Conservation (phyloP, 2,888 invertebrate genomes). For the Andrena fulva region DNA sequence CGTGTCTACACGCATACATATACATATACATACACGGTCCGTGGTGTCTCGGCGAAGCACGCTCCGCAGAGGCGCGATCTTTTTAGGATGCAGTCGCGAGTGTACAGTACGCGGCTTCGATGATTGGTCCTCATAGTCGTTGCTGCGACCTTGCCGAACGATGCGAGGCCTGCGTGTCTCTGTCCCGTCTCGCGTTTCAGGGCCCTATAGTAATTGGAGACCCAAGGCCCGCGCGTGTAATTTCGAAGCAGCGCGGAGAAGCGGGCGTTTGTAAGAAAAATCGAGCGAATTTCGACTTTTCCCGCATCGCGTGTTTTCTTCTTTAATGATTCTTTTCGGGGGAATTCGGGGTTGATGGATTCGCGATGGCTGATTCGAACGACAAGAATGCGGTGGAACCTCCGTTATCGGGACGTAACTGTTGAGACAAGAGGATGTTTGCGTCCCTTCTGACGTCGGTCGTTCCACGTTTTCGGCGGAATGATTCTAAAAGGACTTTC, state of each 20-base stretch:
- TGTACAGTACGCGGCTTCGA: constrained; percentile 67
- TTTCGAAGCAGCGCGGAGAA: no score
- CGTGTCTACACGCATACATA: background rate
- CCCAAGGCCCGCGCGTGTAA: no score
- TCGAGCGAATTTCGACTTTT: no score
- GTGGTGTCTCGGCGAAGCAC: constrained; percentile 11
- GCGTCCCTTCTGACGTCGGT: no score
- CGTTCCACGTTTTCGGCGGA: no score
- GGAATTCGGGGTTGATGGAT: background rate
- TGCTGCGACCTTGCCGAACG: background rate
- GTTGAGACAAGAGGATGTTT: no score
- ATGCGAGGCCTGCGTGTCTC: background rate
- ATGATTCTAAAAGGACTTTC: background rate
- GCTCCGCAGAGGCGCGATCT: background rate
- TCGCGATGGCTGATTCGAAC: background rate
- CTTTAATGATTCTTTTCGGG: background rate
- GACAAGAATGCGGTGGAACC: background rate
- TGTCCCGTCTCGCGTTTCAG: background rate
- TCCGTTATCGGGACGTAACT: background rate
- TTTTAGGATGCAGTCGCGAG: constrained; percentile 29
- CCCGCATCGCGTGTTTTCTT: background rate
- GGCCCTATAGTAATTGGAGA: no score
- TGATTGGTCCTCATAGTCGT: constrained; percentile 49
- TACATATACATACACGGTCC: background rate
- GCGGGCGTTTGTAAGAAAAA: no score